These are phyloP conservation scores for Nixonia krombeini DNA, from an alignment of 1,140 invertebrate species.

Conservation along the genomic window DNA sequence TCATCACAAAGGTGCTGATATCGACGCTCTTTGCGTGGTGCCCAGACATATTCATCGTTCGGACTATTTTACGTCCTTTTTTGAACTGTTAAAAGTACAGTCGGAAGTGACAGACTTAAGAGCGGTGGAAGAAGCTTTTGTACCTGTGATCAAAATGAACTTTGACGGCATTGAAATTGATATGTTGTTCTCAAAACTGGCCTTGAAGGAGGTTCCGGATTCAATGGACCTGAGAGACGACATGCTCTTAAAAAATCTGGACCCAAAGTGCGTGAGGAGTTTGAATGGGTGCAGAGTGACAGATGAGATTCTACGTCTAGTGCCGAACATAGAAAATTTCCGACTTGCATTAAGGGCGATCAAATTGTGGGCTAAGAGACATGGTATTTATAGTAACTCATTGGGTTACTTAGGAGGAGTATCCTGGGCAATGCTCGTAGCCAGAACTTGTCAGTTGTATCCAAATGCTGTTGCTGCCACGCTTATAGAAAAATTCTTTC, in stretches of 20 bases:
- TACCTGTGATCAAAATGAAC: constrained; percentile 99
- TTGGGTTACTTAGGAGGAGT: constrained; percentile 98
- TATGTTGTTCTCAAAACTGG: constrained; percentile 95
- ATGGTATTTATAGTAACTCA: constrained; percentile 98
- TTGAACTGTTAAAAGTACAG: constrained; percentile 90
- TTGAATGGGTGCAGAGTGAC: constrained; percentile 98
- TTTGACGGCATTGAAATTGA: constrained; percentile 99
- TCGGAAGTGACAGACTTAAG: constrained; percentile 88
- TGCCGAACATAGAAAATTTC: constrained; percentile 97
- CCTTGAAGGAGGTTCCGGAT: constrained; percentile 92
- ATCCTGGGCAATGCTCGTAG: constrained; percentile 99
- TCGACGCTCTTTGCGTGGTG: constrained; percentile 98
- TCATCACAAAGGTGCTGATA: constrained; percentile 98
- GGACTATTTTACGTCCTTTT: constrained; percentile 97
- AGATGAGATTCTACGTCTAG: constrained; percentile 96
- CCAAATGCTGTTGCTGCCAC: constrained; percentile 96
- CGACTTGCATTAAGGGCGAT: constrained; percentile 93
- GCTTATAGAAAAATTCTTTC: constrained; percentile 97
- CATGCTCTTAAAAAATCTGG: constrained; percentile 93
- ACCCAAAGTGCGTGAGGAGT: constrained; percentile 96
- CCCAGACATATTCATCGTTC: constrained; percentile 93
- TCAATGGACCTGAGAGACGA: constrained; percentile 90
- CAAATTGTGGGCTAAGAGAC: constrained; percentile 99
- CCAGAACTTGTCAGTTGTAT: constrained; percentile 97
- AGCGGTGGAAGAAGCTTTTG: constrained; percentile 98